Evolutionary conservation across 2,797 vertebrate genomes (phyloP).

Genomic region (Enoplosus armatus): DNA sequence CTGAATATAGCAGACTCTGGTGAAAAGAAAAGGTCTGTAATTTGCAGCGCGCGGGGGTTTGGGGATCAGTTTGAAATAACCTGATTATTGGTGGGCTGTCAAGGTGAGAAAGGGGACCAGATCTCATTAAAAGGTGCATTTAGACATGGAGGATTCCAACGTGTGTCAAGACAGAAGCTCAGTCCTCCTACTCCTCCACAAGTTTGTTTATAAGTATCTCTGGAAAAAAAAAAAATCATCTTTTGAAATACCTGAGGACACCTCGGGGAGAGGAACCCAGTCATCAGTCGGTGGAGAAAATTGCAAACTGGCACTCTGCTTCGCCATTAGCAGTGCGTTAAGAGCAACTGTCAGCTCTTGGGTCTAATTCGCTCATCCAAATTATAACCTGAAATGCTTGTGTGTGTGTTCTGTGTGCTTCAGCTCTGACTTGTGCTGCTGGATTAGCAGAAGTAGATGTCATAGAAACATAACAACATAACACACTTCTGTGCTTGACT

Average conservation of each 20-base stretch:
- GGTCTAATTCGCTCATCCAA: constrained; percentile 51
- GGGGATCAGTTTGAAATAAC: constrained; percentile 45
- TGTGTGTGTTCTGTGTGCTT: not conserved
- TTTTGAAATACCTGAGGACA: constrained; percentile 45
- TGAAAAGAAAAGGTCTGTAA: constrained; percentile 43
- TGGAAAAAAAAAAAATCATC: not conserved
- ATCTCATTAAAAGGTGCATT: constrained; percentile 68
- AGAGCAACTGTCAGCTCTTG: constrained; percentile 68
- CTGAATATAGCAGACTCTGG: constrained; percentile 18
- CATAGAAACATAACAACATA: constrained; percentile 8
- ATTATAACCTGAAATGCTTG: constrained; percentile 32
- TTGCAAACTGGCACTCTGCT: constrained; percentile 51
- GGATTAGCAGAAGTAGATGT: constrained; percentile 24
- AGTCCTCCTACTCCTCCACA: constrained; percentile 25
- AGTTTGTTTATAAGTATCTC: constrained; percentile 44
- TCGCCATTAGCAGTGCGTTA: constrained; percentile 64
- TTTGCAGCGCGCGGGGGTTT: constrained; percentile 20
- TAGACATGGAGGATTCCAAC: constrained; percentile 47
- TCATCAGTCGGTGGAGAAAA: constrained; percentile 48
- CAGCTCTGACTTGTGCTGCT: not conserved
- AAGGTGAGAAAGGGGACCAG: constrained; percentile 42
- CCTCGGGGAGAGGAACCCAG: not conserved
- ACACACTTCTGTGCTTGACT: constrained; percentile 10
- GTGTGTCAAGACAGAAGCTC: constrained; percentile 27
- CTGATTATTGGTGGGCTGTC: constrained; percentile 50